These are phyloP conservation scores for Hetaerina titia DNA, from an alignment of 2,888 invertebrate species.

Conservation along the genomic window DNA sequence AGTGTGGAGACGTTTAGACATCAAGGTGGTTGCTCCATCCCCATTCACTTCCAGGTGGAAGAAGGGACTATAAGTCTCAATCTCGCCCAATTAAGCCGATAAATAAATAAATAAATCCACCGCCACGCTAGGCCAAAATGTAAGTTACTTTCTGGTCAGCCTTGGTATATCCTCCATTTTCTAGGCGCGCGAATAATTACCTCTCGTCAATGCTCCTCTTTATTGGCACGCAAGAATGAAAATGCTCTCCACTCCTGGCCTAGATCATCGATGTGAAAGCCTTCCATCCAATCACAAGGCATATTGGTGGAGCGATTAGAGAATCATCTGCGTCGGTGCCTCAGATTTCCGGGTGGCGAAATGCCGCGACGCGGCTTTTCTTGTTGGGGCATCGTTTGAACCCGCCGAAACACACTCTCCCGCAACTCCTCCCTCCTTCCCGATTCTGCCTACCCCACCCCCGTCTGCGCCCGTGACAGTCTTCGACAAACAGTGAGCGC, in stretches of 20 bases:
- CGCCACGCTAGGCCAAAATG: too few relatives aligned
- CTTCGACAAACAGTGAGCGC: conserved; percentile 27
- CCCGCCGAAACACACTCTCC: neutral
- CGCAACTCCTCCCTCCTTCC: neutral
- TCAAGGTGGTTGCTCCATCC: too few relatives aligned
- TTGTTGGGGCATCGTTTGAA: conserved; percentile 3
- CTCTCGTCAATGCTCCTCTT: neutral
- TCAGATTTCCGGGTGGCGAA: conserved; percentile 27
- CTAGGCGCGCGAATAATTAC: neutral
- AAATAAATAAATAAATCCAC: too few relatives aligned
- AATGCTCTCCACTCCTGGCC: neutral
- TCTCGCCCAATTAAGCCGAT: too few relatives aligned
- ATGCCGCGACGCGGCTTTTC: neutral
- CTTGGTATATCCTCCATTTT: too few relatives aligned
- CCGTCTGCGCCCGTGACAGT: neutral
- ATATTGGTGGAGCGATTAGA: conserved; percentile 18
- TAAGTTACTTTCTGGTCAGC: too few relatives aligned
- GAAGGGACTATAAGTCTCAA: too few relatives aligned
- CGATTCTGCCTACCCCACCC: neutral
- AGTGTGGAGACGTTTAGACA: too few relatives aligned
- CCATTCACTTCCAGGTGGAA: too few relatives aligned
- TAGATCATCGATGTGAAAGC: conserved; percentile 14
- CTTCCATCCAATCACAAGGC: conserved; percentile 18
- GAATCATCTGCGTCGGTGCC: conserved; percentile 13
- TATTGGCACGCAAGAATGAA: neutral